Evolutionary conservation across 2,797 vertebrate species (phyloP).

Genomic region (Hephaestus fuliginosus): DNA sequence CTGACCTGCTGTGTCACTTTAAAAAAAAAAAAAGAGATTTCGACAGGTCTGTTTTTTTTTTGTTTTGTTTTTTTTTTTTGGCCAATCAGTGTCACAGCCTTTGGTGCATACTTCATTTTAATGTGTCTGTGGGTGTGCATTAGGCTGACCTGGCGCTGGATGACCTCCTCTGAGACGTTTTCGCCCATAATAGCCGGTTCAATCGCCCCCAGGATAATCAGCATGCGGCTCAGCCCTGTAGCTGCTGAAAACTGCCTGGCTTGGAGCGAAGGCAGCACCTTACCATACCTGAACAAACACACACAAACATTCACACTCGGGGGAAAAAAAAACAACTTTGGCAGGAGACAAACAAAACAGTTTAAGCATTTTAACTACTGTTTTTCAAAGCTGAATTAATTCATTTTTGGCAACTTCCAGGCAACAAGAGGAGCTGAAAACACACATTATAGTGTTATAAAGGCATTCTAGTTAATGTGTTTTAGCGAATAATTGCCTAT

Average conservation of each 20-base stretch:
- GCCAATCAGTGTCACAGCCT: constrained; percentile 15
- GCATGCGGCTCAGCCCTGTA: constrained; percentile 84
- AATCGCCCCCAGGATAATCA: constrained; percentile 87
- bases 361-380: neutral
- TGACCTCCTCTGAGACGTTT: constrained; percentile 82
- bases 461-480: neutral
- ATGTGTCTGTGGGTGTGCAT: constrained; percentile 7
- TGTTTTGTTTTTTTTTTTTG: neutral
- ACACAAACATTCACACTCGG: constrained; percentile 14
- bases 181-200: constrained; percentile 79
- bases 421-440: neutral
- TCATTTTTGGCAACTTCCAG: neutral
- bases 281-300: constrained; percentile 80
- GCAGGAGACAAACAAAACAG: neutral
- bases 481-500: neutral
- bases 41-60: neutral
- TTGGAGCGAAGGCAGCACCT: constrained; percentile 86
- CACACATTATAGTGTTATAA: neutral
- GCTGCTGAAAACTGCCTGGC: constrained; percentile 87
- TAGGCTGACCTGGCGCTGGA: constrained; percentile 85
- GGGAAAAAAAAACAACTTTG: neutral
- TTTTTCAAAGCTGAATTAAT: neutral
- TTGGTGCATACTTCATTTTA: neutral
- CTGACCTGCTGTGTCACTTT: neutral
- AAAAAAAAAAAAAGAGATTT: neutral